Conservation (phyloP, 35 echinoderm and acorn worm species). For the Hemicentrotus pulcherrimus region DNA sequence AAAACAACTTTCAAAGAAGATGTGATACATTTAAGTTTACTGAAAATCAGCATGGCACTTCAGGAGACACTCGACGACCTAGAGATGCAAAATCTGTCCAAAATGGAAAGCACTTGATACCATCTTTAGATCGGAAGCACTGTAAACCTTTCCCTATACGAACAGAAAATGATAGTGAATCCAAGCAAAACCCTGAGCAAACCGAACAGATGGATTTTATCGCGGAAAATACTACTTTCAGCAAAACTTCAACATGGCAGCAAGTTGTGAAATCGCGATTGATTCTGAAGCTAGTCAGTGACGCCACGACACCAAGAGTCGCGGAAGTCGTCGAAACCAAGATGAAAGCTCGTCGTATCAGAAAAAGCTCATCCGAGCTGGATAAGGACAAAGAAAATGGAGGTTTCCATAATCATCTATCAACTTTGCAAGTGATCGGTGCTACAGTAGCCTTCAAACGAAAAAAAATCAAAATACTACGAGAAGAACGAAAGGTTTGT, state of each 20-base stretch:
- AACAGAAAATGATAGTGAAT: neutral
- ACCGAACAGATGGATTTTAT: neutral
- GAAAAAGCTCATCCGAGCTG: neutral
- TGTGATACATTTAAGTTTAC: neutral
- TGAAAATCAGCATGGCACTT: neutral
- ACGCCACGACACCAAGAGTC: neutral
- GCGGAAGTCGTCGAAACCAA: neutral
- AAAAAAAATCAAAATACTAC: neutral
- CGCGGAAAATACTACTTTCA: neutral
- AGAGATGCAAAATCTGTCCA: neutral
- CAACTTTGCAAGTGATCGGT: neutral
- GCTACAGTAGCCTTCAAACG: neutral
- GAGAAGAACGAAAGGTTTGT: conserved; percentile 25
- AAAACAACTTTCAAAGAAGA: neutral
- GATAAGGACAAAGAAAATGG: neutral
- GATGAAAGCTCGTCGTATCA: neutral
- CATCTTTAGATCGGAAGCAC: neutral
- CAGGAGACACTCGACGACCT: neutral
- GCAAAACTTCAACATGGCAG: neutral
- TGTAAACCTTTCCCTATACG: neutral
- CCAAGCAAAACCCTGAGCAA: neutral
- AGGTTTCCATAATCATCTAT: neutral
- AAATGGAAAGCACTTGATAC: neutral
- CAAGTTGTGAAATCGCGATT: neutral
- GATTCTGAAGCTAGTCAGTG: neutral